Evolutionary conservation across 2,113 vertebrate genomes (phyloP), one percentile per base, ranked within the genome.

Genomic region (Phylloscopus trochiloides): DNA sequence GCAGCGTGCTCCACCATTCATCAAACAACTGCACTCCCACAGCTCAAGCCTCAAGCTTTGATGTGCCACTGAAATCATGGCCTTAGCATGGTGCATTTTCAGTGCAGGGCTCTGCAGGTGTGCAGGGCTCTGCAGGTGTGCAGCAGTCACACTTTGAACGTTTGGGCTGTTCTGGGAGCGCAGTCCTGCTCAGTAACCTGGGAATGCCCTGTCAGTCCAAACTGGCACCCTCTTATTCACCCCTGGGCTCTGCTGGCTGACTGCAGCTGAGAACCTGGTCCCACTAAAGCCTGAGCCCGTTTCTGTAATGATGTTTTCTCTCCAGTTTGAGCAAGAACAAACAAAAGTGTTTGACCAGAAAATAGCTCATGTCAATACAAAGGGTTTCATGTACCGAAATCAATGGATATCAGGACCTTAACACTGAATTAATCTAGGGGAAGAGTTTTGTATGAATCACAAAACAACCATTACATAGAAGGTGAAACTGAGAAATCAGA

Each of bases 1-100:
- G 5, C 3, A 32, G 14, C 1, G 9, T 12, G 32, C 40, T 61
- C 84, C 9, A 21, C 15, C 40, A 12, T 21, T 8, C 62, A 63
- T 28, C 62, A 22, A 12, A 42, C 25, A 36, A 12, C 47, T 48
- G 47, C 13, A 36, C 36, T 36, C 36, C 36, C 36, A 34, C 34
- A 34, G 34, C 34, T 34, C 34, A 34, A 34, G 34, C 34, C 34
- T 34, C 36, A 36, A 36, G 36, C 38, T 40, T 40, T 17, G 42
- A 7, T 16, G 42, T 43, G 42, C 42, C 42, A 17, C 42, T 55
- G 65, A 10, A 68, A 28, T 1, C 26, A 55, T 1, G 13, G 6
- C 54, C 17, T 7, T 2, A 2, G 1, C 3, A 0, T 1, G 55
- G 18, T 8, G 55, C 8, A 3, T 12, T 25, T 7, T 12, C 32